A percentile compares a stretch with the other conserved stretches of the same genome.
Conservation (phyloP, 2,113 vertebrate species). For the Apodemus sylvaticus region DNA sequence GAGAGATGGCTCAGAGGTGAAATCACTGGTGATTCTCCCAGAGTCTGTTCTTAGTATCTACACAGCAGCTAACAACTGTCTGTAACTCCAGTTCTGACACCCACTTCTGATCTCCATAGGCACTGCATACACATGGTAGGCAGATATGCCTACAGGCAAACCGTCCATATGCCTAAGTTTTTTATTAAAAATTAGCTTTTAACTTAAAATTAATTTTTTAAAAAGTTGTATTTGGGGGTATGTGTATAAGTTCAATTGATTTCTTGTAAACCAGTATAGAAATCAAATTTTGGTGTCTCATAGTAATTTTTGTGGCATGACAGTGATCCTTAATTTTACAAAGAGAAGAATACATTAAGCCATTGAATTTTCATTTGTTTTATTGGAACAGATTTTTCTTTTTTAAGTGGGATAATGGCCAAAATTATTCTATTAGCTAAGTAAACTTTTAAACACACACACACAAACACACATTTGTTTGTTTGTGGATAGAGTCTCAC, state of each 20-base stretch:
- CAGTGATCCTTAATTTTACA: background rate
- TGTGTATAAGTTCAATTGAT: background rate
- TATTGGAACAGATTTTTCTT: background rate
- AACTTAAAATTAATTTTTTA: background rate
- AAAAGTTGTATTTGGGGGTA: background rate
- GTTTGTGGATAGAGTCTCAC: background rate
- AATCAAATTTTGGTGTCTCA: background rate
- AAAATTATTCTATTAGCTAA: constrained; percentile 12
- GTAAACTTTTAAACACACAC: background rate
- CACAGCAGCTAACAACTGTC: background rate
- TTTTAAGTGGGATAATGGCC: background rate
- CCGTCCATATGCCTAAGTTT: background rate
- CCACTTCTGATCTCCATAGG: background rate
- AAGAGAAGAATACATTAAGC: background rate
- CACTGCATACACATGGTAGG: background rate
- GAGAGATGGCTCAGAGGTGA: no score
- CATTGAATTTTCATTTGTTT: background rate
- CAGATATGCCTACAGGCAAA: background rate
- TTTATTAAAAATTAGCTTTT: background rate
- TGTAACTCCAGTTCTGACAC: background rate
- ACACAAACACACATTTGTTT: no score
- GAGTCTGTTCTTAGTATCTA: no score
- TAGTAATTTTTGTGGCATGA: background rate
- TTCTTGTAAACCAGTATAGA: background rate
- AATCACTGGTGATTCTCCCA: no score